Percentiles rank a stretch among this genome's conserved stretches.
These are phyloP conservation scores for Drosophila obscura DNA, from an alignment of 1,140 invertebrate genomes.

Conservation along the genomic window DNA sequence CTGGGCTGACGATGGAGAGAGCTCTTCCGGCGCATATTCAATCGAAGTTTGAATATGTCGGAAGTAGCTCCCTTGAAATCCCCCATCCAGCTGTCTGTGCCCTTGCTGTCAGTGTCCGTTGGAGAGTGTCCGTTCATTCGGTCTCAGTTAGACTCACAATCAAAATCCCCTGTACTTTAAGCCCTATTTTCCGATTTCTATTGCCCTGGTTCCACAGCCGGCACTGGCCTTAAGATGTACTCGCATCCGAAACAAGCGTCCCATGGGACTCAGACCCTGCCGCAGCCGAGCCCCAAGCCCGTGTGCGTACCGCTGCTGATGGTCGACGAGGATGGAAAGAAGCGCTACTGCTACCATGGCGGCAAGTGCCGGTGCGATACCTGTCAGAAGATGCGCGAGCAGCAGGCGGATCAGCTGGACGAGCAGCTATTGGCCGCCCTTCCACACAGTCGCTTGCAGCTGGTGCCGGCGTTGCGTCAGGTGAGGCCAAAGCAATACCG, in stretches of 20 bases:
- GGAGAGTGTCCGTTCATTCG: too few species aligned
- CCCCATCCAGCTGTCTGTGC: too few species aligned
- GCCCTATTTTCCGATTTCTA: conserved; percentile 4
- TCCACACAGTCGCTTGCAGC: conserved; percentile 19
- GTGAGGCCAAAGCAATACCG: conserved; percentile 52
- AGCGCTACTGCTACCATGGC: conserved; percentile 68
- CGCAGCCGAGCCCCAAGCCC: conserved; percentile 26
- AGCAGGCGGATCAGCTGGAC: conserved; percentile 40
- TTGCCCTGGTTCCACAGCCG: not conserved
- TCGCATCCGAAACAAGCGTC: conserved; percentile 35
- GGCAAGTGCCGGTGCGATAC: conserved; percentile 58
- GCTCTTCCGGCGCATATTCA: not conserved
- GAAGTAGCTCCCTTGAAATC: too few species aligned
- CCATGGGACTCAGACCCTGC: conserved; percentile 46
- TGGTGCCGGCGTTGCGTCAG: conserved; percentile 46
- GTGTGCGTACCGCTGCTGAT: conserved; percentile 52
- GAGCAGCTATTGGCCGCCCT: conserved; percentile 46
- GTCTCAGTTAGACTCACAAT: not conserved
- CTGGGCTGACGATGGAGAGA: not conserved
- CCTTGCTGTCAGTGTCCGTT: too few species aligned
- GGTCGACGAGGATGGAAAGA: conserved; percentile 60
- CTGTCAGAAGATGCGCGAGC: conserved; percentile 31
- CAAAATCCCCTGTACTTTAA: conserved; percentile 9
- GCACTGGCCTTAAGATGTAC: conserved; percentile 29
- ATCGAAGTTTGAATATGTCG: not conserved